These are phyloP conservation scores for Crepidodera aurea DNA, from an alignment of 2,888 invertebrate species.

Conservation along the genomic window DNA sequence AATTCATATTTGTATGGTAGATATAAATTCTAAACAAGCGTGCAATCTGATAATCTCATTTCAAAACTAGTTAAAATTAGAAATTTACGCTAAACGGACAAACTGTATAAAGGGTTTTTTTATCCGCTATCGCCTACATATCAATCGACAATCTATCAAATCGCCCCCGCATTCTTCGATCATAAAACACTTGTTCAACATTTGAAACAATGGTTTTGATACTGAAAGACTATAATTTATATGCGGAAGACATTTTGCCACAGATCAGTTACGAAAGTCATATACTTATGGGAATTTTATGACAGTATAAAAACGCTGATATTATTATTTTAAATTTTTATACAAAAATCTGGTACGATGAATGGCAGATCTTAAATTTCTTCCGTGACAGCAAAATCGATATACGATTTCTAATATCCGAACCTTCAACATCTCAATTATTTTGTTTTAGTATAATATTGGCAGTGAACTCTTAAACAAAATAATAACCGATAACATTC, in stretches of 20 bases:
- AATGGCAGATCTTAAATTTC: conserved; percentile 1
- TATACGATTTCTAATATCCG: background rate
- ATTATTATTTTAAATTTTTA: conserved; percentile 11
- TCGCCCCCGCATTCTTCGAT: conserved; percentile 32
- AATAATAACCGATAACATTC: too few species aligned
- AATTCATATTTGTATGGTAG: too few species aligned
- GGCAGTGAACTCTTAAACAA: too few species aligned
- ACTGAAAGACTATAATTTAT: conserved; percentile 35
- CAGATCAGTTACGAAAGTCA: conserved; percentile 25
- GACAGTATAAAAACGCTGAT: conserved; percentile 14
- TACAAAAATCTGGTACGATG: background rate
- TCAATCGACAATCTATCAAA: conserved; percentile 30
- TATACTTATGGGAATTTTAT: conserved; percentile 22
- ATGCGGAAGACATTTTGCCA: conserved; percentile 34
- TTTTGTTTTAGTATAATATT: background rate
- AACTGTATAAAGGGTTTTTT: conserved; percentile 10
- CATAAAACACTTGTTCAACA: conserved; percentile 33
- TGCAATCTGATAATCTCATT: too few species aligned
- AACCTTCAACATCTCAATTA: background rate
- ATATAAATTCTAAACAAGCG: too few species aligned
- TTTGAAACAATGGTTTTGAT: conserved; percentile 30
- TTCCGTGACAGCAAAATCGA: conserved; percentile 7
- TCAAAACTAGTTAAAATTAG: too few species aligned
- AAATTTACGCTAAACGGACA: background rate
- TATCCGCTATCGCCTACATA: conserved; percentile 17